A percentile compares a stretch with the other conserved stretches of the same genome.
phyloP scores from a whole-genome alignment of 2,888 invertebrate species.

The Lottia scabra region DNA sequence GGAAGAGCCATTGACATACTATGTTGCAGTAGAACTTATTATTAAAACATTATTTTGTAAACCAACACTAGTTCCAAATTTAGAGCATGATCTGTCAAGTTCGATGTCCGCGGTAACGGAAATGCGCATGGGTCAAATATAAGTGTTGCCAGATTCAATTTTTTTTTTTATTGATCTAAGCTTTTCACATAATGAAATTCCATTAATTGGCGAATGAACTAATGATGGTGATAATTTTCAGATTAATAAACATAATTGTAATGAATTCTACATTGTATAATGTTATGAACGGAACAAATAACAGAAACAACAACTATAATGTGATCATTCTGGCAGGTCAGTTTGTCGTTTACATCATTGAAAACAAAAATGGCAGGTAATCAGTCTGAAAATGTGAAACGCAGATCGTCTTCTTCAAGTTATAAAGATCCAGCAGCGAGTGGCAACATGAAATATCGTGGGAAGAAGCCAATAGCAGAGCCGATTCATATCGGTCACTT shows the following conservation, averaged over 20 bases:
- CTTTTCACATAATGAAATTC: too few relatives aligned
- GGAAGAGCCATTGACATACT: constrained; percentile 52
- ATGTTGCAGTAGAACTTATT: not conserved
- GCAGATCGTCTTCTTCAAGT: not conserved
- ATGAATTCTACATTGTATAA: too few relatives aligned
- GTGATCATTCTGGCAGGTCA: too few relatives aligned
- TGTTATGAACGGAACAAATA: too few relatives aligned
- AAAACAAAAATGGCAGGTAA: constrained; percentile 13
- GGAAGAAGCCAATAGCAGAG: constrained; percentile 79
- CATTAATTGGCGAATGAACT: too few relatives aligned
- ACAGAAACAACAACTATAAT: too few relatives aligned
- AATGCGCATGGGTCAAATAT: not conserved
- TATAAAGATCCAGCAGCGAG: not conserved
- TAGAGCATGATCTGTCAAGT: constrained; percentile 9
- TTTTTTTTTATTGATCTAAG: too few relatives aligned
- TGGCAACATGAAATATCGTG: constrained; percentile 22
- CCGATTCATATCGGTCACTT: constrained; percentile 86
- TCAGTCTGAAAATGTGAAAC: constrained; percentile 10
- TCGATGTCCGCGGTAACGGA: constrained; percentile 12
- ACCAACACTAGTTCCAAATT: constrained; percentile 27
- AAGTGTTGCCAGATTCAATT: too few relatives aligned
- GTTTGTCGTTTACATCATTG: not conserved
- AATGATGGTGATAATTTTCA: too few relatives aligned
- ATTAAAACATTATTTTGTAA: constrained; percentile 23
- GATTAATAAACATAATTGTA: too few relatives aligned